Conservation (phyloP, 2,797 vertebrate genomes). For the Fundulus diaphanus region DNA sequence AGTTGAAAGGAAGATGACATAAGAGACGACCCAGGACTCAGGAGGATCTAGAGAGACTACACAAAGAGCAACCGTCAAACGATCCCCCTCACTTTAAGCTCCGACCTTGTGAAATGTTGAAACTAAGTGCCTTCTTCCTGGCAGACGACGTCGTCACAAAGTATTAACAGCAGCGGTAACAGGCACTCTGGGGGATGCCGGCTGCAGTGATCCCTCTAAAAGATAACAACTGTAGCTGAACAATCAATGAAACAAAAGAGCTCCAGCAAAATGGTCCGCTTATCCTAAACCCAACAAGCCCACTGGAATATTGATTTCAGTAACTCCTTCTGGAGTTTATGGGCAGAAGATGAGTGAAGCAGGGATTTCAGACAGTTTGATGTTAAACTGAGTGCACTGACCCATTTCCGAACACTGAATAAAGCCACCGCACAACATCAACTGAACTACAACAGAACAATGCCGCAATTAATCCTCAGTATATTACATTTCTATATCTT, state of each 20-base stretch:
- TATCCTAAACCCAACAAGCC: not conserved
- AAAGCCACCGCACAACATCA: not conserved
- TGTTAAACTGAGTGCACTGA: not conserved
- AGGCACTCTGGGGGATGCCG: not conserved
- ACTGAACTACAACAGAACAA: not conserved
- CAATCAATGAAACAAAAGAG: conserved; percentile 1
- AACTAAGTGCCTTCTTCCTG: not conserved
- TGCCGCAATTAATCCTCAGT: not conserved
- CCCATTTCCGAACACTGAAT: not conserved
- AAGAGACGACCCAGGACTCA: not conserved
- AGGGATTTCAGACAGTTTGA: conserved; percentile 1
- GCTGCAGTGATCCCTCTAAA: not conserved
- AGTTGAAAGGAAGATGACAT: not conserved
- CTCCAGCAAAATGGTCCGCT: not conserved
- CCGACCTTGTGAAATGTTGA: not conserved
- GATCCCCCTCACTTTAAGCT: not conserved
- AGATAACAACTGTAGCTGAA: not conserved
- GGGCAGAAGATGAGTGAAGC: not conserved
- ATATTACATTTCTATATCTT: not conserved
- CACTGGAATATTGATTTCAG: conserved; percentile 4
- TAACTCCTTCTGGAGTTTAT: not conserved
- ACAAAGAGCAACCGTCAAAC: not conserved
- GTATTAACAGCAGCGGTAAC: not conserved
- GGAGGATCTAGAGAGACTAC: not conserved
- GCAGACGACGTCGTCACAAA: not conserved